Evolutionary conservation across 2,888 invertebrate species (phyloP).

Genomic region (Drosophila rellima): DNA sequence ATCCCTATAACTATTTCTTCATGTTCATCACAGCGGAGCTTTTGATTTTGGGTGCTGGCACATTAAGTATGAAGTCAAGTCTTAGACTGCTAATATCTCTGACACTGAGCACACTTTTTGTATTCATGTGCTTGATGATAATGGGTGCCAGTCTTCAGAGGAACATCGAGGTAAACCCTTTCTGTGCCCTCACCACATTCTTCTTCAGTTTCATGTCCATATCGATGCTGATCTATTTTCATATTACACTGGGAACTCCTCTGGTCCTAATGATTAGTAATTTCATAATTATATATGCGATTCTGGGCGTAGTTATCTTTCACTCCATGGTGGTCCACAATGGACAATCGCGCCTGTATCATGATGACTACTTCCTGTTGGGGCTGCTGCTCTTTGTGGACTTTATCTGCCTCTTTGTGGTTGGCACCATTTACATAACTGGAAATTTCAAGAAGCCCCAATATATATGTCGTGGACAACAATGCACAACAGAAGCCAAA

Average conservation of each 20-base stretch:
- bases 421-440: background rate
- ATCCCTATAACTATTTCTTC: constrained; percentile 32
- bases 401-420: constrained; percentile 17
- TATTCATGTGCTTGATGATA: constrained; percentile 22
- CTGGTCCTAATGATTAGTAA: background rate
- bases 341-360: background rate
- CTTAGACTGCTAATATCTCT: background rate
- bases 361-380: constrained; percentile 21
- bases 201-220: constrained; percentile 9
- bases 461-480: background rate
- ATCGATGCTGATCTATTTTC: constrained; percentile 2
- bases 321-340: constrained; percentile 25
- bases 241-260: background rate
- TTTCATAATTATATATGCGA: constrained; percentile 3
- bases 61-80: constrained; percentile 4
- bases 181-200: constrained; percentile 3
- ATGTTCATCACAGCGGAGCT: constrained; percentile 22
- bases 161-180: constrained; percentile 6
- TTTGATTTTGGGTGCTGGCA: constrained; percentile 19
- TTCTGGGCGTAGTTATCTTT: constrained; percentile 15
- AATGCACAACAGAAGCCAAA: background rate
- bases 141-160: constrained; percentile 19
- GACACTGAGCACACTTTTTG: background rate
- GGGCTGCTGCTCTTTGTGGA: constrained; percentile 31
- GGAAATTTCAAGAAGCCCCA: background rate